Base-by-base conservation (phyloP, 2,113 vertebrate genomes). In the Anas platyrhynchos region DNA sequence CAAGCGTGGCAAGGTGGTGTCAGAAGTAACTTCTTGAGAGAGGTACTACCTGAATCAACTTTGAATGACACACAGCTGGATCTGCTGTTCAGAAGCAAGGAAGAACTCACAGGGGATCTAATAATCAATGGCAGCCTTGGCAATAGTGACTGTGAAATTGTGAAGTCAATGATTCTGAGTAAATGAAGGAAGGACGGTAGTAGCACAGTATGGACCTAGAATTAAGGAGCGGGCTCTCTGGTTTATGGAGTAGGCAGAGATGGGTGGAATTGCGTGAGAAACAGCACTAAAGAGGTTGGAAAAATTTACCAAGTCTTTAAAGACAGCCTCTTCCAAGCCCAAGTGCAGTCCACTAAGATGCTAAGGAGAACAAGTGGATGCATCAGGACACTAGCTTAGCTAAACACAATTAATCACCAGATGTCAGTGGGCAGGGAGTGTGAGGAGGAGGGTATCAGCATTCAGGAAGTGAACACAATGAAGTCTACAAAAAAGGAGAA, bases 161-260 rank as follows among this genome's bases (percentile, higher is more conserved):
- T 62, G 55, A 86, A 77, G 50, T 25, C 73, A 12, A 38, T 58
- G 26, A 68, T 54, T 27, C 55, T 71, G 36, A 89, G 65, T 82
- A 34, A 27, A 1, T 23, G 22, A 48, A 81, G 26, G 10, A 67
- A 69, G 72, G 27, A 52, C 10, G 86, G 16, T 34, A 89, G 15
- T 29, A 65, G 15, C 0, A 2, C 26, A 32, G 2, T 32, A 63
- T 0, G 9, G 38, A 23, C 6, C 8, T 62, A 7, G 17, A 85
- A 25, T 34, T 77, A 75, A 68, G 17, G 56, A 83, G 22, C 1
- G 13, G 11, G 61, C 7, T 68, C n/a, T 81, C 83, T 58, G 80
- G 2, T 22, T 86, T 68, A 2, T 34, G 34, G 16, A 67, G 43
- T 6, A 27, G 10, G 5, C 43, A 61, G 16, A 29, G 10, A 8